Evolutionary conservation across 2,113 vertebrate genomes (phyloP).

Genomic region (Antechinus stuartii): DNA sequence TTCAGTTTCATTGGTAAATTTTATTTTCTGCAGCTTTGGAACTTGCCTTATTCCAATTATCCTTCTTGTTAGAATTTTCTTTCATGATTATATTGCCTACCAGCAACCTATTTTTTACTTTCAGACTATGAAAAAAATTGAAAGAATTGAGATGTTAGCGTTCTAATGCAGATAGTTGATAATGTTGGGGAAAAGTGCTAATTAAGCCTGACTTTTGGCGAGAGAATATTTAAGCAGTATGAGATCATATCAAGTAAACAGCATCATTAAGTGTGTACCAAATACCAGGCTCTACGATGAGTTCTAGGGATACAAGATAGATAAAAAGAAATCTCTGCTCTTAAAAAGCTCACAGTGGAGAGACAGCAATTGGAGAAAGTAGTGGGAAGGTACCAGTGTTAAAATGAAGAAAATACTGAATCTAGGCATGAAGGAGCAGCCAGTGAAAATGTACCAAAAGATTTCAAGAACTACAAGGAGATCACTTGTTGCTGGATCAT

Average conservation of each 20-base stretch:
- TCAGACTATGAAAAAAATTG: neutral
- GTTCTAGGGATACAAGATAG: neutral
- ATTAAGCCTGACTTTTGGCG: conserved; percentile 13
- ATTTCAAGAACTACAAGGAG: neutral
- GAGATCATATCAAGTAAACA: conserved; percentile 5
- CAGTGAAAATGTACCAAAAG: neutral
- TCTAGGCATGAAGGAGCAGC: neutral
- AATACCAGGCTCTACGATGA: neutral
- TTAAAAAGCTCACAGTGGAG: neutral
- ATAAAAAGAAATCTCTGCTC: neutral
- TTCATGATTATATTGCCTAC: neutral
- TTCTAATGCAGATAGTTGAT: conserved; percentile 23
- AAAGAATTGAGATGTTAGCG: neutral
- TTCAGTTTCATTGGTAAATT: neutral
- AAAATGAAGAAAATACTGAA: neutral
- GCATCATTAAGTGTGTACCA: neutral
- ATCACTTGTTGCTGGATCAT: neutral
- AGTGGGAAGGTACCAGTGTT: neutral
- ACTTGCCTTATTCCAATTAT: neutral
- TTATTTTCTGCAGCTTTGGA: neutral
- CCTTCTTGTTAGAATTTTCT: neutral
- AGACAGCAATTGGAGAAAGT: neutral
- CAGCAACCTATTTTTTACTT: neutral
- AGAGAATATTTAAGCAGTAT: conserved; percentile 12
- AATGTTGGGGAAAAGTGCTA: neutral